Percentiles rank a stretch among this genome's conserved stretches.
Evolutionary conservation across 2,113 vertebrate species (phyloP).

Genomic region (Astatoreochromis straeleni): DNA sequence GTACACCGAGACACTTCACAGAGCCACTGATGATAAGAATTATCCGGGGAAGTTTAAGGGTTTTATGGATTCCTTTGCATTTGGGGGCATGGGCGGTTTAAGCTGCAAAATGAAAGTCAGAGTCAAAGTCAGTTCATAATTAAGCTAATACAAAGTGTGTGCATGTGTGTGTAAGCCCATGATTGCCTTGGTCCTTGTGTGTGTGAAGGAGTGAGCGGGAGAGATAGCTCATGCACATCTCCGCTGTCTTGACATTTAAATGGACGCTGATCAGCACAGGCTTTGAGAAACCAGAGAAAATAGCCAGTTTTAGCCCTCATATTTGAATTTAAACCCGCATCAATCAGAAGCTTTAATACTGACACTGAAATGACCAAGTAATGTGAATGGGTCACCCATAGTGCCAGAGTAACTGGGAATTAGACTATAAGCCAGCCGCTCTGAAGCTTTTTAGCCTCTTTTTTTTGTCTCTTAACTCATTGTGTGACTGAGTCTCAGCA

Average conservation of each 20-base stretch:
- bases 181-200: neutral
- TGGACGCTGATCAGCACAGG: neutral
- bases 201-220: neutral
- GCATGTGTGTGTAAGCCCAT: neutral
- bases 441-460: neutral
- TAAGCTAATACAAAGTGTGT: slow-evolving; percentile 14
- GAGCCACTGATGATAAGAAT: slow-evolving; percentile 17
- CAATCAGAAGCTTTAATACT: neutral
- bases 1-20: neutral
- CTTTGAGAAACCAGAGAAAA: neutral
- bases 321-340: neutral
- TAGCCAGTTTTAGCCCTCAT: neutral
- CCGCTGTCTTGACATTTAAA: neutral
- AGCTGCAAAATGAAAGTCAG: slow-evolving; percentile 44
- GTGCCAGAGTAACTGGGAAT: neutral
- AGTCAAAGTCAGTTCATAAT: slow-evolving; percentile 44
- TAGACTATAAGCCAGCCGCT: neutral
- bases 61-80: slow-evolving; percentile 28
- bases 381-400: neutral
- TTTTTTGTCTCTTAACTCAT: neutral
- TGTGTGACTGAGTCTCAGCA: neutral
- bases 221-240: neutral
- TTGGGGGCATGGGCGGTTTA: slow-evolving; percentile 26
- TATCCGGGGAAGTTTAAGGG: neutral
- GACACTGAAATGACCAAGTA: neutral